Base-by-base conservation (phyloP, 30 jellyfish, hydroid and myxozoan genomes). In the Nemopilema nomurai region DNA sequence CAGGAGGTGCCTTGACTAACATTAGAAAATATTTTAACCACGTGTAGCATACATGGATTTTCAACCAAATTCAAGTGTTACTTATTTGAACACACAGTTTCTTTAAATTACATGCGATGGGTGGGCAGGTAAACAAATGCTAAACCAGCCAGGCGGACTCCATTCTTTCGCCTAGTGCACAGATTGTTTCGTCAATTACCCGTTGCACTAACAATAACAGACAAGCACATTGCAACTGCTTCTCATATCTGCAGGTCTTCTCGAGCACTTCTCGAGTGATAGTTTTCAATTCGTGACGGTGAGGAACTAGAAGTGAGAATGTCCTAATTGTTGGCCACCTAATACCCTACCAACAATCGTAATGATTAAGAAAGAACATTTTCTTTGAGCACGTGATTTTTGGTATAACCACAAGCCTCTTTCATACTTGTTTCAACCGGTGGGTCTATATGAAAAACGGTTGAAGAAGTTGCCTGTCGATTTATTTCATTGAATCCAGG, bases 341-440 rank as follows among this genome's bases (percentile, higher is more conserved):
- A 7, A 25, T 17, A 30, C 23, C 69, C 28, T 33, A 33, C 83
- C 83, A 73, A 31, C 83, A 73, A 73, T 73, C 22, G 69, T 1
- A 16, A 17, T 73, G 83, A 73, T 73, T 67, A 33, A 23, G 28
- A 65, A 30, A 33, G 69, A 73, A 18, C 83, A 31, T 33, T 31
- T 26, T 30, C 83, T 17, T 73, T 73, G 4, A 3, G n/a, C 83
- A 73, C 83, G 83, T 49, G 83, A 73, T 33, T 32, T 73, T 73
- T 73, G 64, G 0, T 69, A 31, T 18, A 7, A 33, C 83, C 83
- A 73, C 83, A 73, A 16, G 83, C 69, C 57, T 41, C 57, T 41
- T 41, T 41, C 57, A 41, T 41, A 41, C 9, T 41, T 41, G 6
- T 41, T 41, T 41, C 57, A 41, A 41, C 57, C 57, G 57, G 57